phyloP scores from a whole-genome alignment of 2,113 vertebrate genomes.

The Hippocampus barbouri region DNA sequence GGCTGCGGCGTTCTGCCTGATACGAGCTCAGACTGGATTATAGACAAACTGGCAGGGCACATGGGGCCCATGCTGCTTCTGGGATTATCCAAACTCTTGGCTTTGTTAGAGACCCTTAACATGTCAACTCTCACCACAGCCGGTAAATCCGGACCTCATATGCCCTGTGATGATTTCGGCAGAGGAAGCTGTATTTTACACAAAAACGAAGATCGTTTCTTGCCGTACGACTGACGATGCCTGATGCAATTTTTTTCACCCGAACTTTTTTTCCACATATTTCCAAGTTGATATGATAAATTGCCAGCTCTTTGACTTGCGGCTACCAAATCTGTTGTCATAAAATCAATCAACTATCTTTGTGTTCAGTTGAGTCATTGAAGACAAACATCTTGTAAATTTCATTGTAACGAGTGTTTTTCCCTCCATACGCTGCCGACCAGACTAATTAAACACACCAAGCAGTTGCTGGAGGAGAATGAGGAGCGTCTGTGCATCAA shows the following conservation, averaged over 20 bases:
- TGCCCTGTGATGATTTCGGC: too few species aligned
- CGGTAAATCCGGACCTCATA: too few species aligned
- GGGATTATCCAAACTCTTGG: too few species aligned
- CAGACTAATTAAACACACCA: constrained; percentile 97
- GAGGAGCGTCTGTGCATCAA: constrained; percentile 98
- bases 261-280: background rate
- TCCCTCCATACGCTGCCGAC: constrained; percentile 11
- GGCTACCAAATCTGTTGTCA: background rate
- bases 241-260: background rate
- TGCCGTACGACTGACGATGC: background rate
- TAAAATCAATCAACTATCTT: background rate
- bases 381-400: background rate
- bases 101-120: too few species aligned
- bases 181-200: background rate
- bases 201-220: background rate
- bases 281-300: background rate
- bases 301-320: background rate
- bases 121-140: too few species aligned
- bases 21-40: too few species aligned
- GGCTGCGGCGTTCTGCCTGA: too few species aligned
- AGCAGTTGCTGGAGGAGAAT: constrained; percentile 94
- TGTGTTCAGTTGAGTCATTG: background rate
- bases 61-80: too few species aligned
- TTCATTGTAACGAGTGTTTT: background rate
- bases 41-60: too few species aligned